Conservation (phyloP, 2,797 vertebrate species). For the Emydoidea blandingii region DNA sequence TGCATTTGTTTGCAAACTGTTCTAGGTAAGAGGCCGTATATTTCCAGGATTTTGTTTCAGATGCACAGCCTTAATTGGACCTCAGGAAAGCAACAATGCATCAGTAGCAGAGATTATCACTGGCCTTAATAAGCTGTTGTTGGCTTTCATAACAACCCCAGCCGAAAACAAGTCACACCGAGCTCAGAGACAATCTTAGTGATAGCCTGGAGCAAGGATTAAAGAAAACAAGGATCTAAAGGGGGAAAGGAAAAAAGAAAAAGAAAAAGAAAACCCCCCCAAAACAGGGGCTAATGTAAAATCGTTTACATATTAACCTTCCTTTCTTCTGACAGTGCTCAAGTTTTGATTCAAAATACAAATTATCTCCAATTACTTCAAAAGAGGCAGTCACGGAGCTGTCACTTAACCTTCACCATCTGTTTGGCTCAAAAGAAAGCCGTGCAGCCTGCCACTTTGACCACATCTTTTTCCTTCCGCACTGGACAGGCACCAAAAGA, state of each 20-base stretch:
- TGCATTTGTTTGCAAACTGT: conserved; percentile 51
- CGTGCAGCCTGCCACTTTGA: conserved; percentile 90
- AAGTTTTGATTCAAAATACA: conserved; percentile 94
- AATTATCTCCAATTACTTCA: conserved; percentile 99
- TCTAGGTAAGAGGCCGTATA: conserved; percentile 17
- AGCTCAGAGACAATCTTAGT: conserved; percentile 80
- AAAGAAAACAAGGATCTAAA: conserved; percentile 84
- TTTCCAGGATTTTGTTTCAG: conserved; percentile 65
- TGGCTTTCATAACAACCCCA: conserved; percentile 82
- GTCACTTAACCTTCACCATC: conserved; percentile 99
- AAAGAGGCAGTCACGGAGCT: conserved; percentile 95
- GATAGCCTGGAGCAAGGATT: conserved; percentile 96
- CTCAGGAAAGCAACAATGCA: conserved; percentile 80
- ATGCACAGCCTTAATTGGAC: conserved; percentile 66
- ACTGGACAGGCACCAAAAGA: conserved; percentile 64
- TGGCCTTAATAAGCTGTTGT: conserved; percentile 82
- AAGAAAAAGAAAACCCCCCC: conserved; percentile 63
- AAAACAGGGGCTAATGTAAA: conserved; percentile 91
- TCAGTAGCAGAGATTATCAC: conserved; percentile 82
- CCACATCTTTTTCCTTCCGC: conserved; percentile 81
- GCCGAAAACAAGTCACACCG: conserved; percentile 79
- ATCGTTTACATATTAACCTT: conserved; percentile 98
- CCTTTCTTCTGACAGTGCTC: conserved; percentile 92
- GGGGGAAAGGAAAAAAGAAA: conserved; percentile 52
- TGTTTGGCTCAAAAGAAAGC: conserved; percentile 93